A percentile compares a stretch with the other conserved stretches of the same genome.
phyloP scores from a whole-genome alignment of 2,113 vertebrate genomes.

The Panthera uncia region DNA sequence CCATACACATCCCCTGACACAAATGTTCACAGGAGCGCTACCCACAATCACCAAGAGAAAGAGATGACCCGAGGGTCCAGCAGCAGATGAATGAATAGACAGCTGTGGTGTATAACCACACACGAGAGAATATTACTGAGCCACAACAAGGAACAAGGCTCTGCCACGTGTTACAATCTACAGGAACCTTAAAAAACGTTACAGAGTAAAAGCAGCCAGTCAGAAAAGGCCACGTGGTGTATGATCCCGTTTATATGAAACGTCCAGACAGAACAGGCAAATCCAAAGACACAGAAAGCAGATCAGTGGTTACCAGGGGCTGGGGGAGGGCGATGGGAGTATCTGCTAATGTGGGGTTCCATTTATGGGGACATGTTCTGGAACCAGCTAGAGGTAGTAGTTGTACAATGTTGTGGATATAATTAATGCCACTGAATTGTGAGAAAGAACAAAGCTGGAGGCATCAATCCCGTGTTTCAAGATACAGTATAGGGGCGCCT shows the following conservation, averaged over 20 bases:
- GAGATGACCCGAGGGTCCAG: not conserved
- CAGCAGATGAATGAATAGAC: not conserved
- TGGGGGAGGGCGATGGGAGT: not conserved
- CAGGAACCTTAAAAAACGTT: not conserved
- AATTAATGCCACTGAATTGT: not conserved
- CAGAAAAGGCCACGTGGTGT: not conserved
- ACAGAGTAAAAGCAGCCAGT: not conserved
- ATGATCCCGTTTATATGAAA: not conserved
- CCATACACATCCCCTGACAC: not conserved
- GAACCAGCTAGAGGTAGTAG: not conserved
- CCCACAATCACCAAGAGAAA: not conserved
- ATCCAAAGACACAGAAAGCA: not conserved
- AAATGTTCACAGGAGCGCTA: not conserved
- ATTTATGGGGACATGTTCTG: not conserved
- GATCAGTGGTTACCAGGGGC: not conserved
- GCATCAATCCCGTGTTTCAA: not conserved
- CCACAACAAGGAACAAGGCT: not conserved
- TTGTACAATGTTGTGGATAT: not conserved
- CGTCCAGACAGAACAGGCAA: not conserved
- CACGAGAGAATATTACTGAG: not conserved
- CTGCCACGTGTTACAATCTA: not conserved
- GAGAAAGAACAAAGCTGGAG: not conserved
- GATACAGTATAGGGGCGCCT: not conserved
- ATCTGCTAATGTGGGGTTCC: not conserved
- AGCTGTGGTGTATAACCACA: not conserved